A percentile compares a stretch with the other conserved stretches of the same genome.
These are phyloP conservation scores for Malurus splendens DNA, from an alignment of 2,797 vertebrate genomes.

Conservation along the genomic window DNA sequence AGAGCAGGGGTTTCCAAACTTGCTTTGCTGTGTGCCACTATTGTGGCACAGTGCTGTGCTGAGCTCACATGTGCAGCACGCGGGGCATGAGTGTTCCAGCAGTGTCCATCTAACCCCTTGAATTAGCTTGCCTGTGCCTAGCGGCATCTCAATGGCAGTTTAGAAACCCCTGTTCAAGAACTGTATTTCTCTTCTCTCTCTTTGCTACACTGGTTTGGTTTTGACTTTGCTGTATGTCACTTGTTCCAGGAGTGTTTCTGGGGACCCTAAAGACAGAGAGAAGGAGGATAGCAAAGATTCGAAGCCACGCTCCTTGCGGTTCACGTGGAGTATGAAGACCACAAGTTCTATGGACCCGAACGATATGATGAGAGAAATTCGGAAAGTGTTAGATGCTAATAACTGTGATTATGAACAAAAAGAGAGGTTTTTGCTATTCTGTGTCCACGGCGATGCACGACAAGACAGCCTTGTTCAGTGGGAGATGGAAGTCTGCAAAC, in stretches of 20 bases:
- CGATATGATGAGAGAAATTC: constrained; percentile 97
- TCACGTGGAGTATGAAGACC: constrained; percentile 99
- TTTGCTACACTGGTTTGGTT: neutral
- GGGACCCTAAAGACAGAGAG: constrained; percentile 85
- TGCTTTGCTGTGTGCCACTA: neutral
- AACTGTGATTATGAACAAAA: constrained; percentile 97
- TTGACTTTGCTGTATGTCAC: neutral
- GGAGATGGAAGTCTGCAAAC: constrained; percentile 98
- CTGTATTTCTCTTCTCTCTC: neutral
- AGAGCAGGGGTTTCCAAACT: constrained; percentile 46
- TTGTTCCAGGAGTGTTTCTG: constrained; percentile 78
- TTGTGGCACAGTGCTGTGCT: neutral
- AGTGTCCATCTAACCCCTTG: neutral
- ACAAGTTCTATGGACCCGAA: constrained; percentile 96
- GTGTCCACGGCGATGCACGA: constrained; percentile 90
- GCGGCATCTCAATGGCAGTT: neutral
- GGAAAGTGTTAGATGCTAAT: constrained; percentile 93
- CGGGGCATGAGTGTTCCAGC: neutral
- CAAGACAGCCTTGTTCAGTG: constrained; percentile 96
- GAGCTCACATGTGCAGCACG: rapidly evolving
- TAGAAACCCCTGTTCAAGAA: constrained; percentile 34
- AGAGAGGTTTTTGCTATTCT: constrained; percentile 95
- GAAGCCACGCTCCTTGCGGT: constrained; percentile 86
- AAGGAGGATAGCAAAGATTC: constrained; percentile 85
- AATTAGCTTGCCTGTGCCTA: neutral